These are phyloP conservation scores for Sturmia bella DNA, from an alignment of 2,888 invertebrate species.

Conservation along the genomic window DNA sequence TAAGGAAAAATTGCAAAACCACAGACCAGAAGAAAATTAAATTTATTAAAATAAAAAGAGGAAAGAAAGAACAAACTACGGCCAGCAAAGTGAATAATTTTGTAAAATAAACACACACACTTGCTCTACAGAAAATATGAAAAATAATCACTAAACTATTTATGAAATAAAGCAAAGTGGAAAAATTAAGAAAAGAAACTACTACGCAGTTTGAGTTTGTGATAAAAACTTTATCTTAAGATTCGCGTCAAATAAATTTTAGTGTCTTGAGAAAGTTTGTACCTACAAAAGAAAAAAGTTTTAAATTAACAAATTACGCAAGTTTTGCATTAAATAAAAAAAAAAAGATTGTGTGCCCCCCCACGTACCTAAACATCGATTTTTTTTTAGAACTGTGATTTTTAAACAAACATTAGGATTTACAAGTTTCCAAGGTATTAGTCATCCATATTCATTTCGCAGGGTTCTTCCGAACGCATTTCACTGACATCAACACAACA, in stretches of 20 bases:
- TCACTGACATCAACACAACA: not conserved
- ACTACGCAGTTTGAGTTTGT: too few species aligned
- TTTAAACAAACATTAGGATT: slow-evolving; percentile 22
- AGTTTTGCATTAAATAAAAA: slow-evolving; percentile 13
- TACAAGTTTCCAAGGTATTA: slow-evolving; percentile 50
- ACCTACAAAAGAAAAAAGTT: too few species aligned
- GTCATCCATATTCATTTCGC: slow-evolving; percentile 37
- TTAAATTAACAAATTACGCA: slow-evolving; percentile 49
- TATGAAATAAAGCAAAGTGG: not conserved
- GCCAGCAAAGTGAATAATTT: slow-evolving; percentile 12
- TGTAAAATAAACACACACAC: not conserved
- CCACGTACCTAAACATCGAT: slow-evolving; percentile 8
- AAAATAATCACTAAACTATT: not conserved
- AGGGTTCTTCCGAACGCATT: slow-evolving; percentile 11
- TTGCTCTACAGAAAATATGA: not conserved
- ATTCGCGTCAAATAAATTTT: too few species aligned
- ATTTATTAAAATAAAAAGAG: slow-evolving; percentile 27
- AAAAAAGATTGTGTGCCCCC: not conserved
- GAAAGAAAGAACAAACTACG: not conserved
- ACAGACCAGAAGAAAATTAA: not conserved
- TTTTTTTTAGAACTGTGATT: slow-evolving; percentile 18
- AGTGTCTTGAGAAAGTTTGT: too few species aligned
- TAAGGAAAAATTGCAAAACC: not conserved
- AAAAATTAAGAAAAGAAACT: too few species aligned
- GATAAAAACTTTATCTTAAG: too few species aligned